These are phyloP conservation scores for Anarsia innoxiella DNA, from an alignment of 2,888 invertebrate species.

Conservation along the genomic window DNA sequence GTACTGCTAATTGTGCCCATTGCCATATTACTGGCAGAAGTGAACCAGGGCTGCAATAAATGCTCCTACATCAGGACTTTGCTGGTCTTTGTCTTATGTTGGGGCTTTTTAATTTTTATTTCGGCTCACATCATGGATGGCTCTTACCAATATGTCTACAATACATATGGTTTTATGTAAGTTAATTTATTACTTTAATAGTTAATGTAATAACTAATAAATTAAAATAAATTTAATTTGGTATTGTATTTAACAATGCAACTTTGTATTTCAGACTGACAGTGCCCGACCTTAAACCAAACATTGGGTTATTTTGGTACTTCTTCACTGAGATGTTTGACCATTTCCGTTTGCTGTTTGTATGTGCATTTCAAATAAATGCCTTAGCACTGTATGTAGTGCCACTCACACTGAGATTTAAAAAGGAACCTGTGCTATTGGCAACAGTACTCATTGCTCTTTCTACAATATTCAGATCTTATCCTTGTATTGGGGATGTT, in stretches of 20 bases:
- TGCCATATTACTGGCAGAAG: constrained; percentile 79
- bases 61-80: constrained; percentile 67
- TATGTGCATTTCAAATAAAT: constrained; percentile 98
- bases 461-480: constrained; percentile 94
- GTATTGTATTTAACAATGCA: too few relatives aligned
- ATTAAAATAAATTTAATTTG: neutral
- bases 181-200: too few relatives aligned
- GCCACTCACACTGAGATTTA: constrained; percentile 87
- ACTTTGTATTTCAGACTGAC: constrained; percentile 79
- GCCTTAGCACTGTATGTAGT: constrained; percentile 92
- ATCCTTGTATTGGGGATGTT: constrained; percentile 96
- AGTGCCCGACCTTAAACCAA: constrained; percentile 96
- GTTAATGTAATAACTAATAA: neutral
- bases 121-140: constrained; percentile 79
- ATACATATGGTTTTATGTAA: constrained; percentile 89
- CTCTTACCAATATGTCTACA: constrained; percentile 78
- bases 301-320: constrained; percentile 99
- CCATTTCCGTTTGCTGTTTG: constrained; percentile 95
- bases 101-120: constrained; percentile 72
- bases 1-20: constrained; percentile 88
- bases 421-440: constrained; percentile 86
- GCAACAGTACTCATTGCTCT: constrained; percentile 87
- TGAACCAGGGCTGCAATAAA: constrained; percentile 63
- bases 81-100: constrained; percentile 66
- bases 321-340: constrained; percentile 99